phyloP scores from a whole-genome alignment of 2,888 invertebrate species.

The Folsomia candida region DNA sequence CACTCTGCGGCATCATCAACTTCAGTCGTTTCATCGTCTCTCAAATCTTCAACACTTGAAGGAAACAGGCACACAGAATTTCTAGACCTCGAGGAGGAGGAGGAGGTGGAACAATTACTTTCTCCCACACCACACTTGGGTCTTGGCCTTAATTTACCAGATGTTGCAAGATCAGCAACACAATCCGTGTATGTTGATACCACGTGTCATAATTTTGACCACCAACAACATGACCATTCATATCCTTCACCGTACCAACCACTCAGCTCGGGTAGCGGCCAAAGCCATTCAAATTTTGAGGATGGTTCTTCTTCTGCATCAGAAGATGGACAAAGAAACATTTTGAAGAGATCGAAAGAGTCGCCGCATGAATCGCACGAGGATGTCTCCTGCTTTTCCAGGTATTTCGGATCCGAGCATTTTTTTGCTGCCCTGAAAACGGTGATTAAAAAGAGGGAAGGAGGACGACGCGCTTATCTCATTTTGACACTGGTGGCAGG shows the following conservation, averaged over 20 bases:
- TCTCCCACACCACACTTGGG: not conserved
- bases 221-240: conserved; percentile 11
- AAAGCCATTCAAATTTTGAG: conserved; percentile 25
- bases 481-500: conserved; percentile 48
- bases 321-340: conserved; percentile 40
- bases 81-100: not conserved
- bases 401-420: conserved; percentile 44
- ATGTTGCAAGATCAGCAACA: not conserved
- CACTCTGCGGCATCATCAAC: not conserved
- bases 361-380: not conserved
- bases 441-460: conserved; percentile 48
- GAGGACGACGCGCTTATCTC: conserved; percentile 45
- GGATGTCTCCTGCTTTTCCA: conserved; percentile 31
- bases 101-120: not conserved
- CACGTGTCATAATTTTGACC: not conserved
- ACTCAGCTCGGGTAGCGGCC: conserved; percentile 12
- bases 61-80: not conserved
- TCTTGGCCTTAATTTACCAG: conserved; percentile 4
- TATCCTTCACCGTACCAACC: conserved; percentile 1
- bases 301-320: conserved; percentile 26
- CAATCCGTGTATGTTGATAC: not conserved
- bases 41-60: not conserved
- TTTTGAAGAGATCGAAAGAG: conserved; percentile 22
- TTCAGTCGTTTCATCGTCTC: not conserved
- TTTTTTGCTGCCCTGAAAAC: conserved; percentile 48